Percentiles rank a stretch among this genome's conserved stretches.
These are phyloP conservation scores for Cephalotes varians DNA, from an alignment of 2,888 invertebrate genomes.

Conservation along the genomic window DNA sequence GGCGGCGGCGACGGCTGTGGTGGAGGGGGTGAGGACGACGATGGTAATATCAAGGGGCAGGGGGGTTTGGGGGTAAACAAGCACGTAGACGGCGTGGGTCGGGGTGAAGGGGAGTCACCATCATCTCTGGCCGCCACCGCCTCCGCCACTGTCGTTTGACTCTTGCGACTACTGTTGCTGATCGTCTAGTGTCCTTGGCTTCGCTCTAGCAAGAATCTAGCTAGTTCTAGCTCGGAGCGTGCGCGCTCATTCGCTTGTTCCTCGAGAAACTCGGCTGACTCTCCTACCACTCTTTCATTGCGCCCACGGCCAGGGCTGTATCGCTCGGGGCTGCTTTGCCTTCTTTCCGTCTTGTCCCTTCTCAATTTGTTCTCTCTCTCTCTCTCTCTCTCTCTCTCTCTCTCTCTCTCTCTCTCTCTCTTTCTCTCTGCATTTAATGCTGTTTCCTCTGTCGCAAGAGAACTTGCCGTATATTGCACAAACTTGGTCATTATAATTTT, in stretches of 20 bases:
- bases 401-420: not conserved
- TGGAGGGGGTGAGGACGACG: conserved; percentile 64
- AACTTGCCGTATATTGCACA: not conserved
- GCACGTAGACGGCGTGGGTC: conserved; percentile 74
- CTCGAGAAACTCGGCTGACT: conserved; percentile 69
- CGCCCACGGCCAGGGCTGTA: conserved; percentile 78
- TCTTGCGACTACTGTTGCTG: conserved; percentile 48
- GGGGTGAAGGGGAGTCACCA: conserved; percentile 76
- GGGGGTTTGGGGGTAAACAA: conserved; percentile 62
- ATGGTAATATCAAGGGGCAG: conserved; percentile 36
- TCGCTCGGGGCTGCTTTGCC: conserved; percentile 69
- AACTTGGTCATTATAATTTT: not conserved
- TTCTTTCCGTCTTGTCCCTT: conserved; percentile 44
- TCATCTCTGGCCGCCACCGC: conserved; percentile 52
- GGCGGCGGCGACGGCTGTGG: conserved; percentile 56
- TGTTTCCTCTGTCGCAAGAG: conserved; percentile 9
- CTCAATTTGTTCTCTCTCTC: not conserved
- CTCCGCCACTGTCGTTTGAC: conserved; percentile 37
- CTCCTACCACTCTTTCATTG: conserved; percentile 60
- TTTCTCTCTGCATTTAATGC: too few species aligned
- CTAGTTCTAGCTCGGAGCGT: conserved; percentile 71
- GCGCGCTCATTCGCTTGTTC: conserved; percentile 44
- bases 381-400: conserved; percentile 8
- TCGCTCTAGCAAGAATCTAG: conserved; percentile 75
- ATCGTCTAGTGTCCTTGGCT: conserved; percentile 76